Base-by-base conservation (phyloP, 1,140 invertebrate species). In the Pachyrhynchus sulphureomaculatus region DNA sequence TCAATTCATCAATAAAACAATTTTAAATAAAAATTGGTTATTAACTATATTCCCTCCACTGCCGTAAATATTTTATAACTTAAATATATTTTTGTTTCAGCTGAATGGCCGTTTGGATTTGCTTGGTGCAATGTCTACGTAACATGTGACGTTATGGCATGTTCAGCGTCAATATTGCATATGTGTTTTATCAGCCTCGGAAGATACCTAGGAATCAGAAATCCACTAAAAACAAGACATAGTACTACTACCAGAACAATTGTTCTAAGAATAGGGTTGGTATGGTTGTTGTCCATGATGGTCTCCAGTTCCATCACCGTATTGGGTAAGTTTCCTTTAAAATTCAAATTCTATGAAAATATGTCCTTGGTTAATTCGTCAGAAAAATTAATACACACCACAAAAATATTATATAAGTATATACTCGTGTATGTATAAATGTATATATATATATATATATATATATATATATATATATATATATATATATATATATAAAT, bases 111-210 rank as follows among this genome's bases (percentile, higher is more conserved):
- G 9, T 86, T 96, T 68, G 88, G 89, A 8, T 82, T 90, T 37
- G 83, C 86, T 33, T 91, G 93, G 84, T 97, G 95, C 78, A 93
- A 94, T 74, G 84, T 96, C 29, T 96, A 96, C 82, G 90, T 93
- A 44, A 95, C 93, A 1, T 93, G 91, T 65, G 95, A 98, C 76
- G 94, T 97, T n/a, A 80, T 96, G 24, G 91, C 93, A 49, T 97
- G 95, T 73, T 94, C 92, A 0, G 89, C 92, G 5, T 93, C 90
- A 69, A 98, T 98, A 72, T 89, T 96, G 86, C 95, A 98, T 83
- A 96, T 98, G 93, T 95, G 93, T 75, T 95, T 93, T 78, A 97
- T 98, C 75, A 93, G 91, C 32, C 82, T 98, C 63, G 93, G 93
- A 60, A 85, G 95, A 68, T 98, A 95, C 77, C 76, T 96, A 57